Base-by-base conservation (phyloP, 2,888 invertebrate species). In the Brachyptera risi region DNA sequence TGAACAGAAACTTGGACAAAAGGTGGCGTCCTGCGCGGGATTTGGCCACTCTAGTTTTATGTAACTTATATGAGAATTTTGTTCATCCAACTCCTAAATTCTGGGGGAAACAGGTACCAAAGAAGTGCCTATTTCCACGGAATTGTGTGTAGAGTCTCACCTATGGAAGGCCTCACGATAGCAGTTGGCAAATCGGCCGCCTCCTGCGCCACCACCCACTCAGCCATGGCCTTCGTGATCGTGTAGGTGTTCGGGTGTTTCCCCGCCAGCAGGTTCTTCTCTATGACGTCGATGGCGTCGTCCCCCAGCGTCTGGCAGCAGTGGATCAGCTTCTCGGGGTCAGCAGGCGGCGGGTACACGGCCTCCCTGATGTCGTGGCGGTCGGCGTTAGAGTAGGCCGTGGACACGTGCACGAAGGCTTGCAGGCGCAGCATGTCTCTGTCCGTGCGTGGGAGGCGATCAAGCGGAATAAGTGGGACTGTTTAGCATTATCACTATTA, bases 331-430 rank as follows among this genome's bases (percentile, higher is more conserved):
- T 19, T 54, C 68, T 81, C 80, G 42, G 76, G 76, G 4, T 71
- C 61, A 79, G 68, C 62, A 79, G 71, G 66, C 61, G 70, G 66
- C 65, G 69, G 65, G 66, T 80, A 80, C 1, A 80, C 74, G 5
- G 72, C 71, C 68, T 81, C 80, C 47, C 76, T 74, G 3, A 80
- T 76, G 49, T 83, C 82, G n/a, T 72, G 70, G 62, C 76, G 71
- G 67, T 80, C 78, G 68, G 80, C 79, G 69, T 80, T 80, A 51
- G 79, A 92, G 74, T 94, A 96, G 0, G 95, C 87, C 0, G 96
- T 95, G 1, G 95, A 95, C 4, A 95, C 83, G 74, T 96, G 88
- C 51, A 85, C 80, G 71, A 89, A 84, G 2, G 88, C 76, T 84
- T 85, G 74, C 5, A 69, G 69, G 27, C n/a, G n/a, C n/a, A n/a